Percentiles rank a stretch among this genome's conserved stretches.
Conservation (phyloP, 2,888 invertebrate species). For the Eupithecia subfuscata region DNA sequence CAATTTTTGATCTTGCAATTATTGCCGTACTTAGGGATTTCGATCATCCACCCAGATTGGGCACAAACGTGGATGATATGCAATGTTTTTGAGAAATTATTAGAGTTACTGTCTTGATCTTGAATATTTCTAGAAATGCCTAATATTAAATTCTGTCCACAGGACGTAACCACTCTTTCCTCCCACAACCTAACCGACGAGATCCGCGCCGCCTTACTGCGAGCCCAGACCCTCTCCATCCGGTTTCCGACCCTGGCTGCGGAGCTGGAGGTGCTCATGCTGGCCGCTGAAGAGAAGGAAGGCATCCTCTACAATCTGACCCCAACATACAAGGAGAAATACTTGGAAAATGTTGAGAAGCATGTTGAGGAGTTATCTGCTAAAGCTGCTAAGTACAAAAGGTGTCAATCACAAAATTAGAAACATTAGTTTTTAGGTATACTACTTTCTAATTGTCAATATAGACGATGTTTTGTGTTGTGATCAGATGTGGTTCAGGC, state of each 20-base stretch:
- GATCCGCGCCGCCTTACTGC: conserved; percentile 56
- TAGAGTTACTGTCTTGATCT: neutral
- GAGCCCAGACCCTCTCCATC: conserved; percentile 60
- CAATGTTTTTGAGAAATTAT: too few relatives aligned
- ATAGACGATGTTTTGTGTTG: too few relatives aligned
- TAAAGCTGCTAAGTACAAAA: conserved; percentile 86
- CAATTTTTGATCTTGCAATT: too few relatives aligned
- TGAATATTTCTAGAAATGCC: neutral
- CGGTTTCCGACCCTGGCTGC: conserved; percentile 59
- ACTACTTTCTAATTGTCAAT: too few relatives aligned
- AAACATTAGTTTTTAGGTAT: too few relatives aligned
- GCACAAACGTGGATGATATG: neutral
- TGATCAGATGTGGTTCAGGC: too few relatives aligned
- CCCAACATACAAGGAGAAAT: conserved; percentile 85
- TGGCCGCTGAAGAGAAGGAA: conserved; percentile 82
- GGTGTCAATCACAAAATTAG: conserved; percentile 48
- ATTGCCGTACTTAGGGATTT: too few relatives aligned
- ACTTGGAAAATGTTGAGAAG: conserved; percentile 85
- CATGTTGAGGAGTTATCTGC: conserved; percentile 87
- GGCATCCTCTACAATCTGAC: conserved; percentile 85
- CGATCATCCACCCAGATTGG: too few relatives aligned
- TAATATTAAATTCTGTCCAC: conserved; percentile 8
- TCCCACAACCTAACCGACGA: conserved; percentile 68
- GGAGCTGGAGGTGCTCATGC: conserved; percentile 67
- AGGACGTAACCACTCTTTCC: conserved; percentile 68